A percentile compares a stretch with the other conserved stretches of the same genome.
These are phyloP conservation scores for Crax fasciolata DNA, from an alignment of 2,797 vertebrate species.

Conservation along the genomic window DNA sequence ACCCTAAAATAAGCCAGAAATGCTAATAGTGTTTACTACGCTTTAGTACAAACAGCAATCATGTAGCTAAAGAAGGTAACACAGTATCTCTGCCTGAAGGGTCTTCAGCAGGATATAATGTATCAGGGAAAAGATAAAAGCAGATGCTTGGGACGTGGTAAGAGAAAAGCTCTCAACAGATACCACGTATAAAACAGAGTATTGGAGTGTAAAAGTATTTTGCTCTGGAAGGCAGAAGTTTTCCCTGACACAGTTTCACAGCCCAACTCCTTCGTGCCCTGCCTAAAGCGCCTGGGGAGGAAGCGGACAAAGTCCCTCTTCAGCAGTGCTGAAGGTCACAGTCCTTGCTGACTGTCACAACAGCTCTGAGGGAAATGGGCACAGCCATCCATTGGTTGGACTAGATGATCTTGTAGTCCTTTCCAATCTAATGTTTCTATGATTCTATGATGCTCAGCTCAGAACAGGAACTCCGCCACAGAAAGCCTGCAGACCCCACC, in stretches of 20 bases:
- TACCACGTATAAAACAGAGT: background rate
- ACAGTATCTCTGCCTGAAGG: slow-evolving; percentile 14
- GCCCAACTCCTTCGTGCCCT: background rate
- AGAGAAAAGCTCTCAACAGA: background rate
- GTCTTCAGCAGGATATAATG: background rate
- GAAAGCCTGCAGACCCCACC: background rate
- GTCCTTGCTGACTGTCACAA: background rate
- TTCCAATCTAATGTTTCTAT: too few species aligned
- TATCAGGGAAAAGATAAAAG: background rate
- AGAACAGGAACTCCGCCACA: background rate
- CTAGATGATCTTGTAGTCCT: too few species aligned
- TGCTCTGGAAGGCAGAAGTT: background rate
- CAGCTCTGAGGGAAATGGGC: background rate
- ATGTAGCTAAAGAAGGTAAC: slow-evolving; percentile 43
- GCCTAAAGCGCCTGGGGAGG: background rate
- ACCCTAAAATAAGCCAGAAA: slow-evolving; percentile 34
- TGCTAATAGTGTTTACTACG: background rate
- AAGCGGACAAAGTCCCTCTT: background rate
- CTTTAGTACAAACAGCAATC: background rate
- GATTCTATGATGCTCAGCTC: background rate
- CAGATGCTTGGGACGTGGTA: background rate
- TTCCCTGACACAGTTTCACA: rapidly evolving
- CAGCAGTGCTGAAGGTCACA: background rate
- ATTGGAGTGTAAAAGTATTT: background rate
- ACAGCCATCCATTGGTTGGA: too few species aligned